A percentile compares a stretch with the other conserved stretches of the same genome.
Evolutionary conservation across 2,113 vertebrate species (phyloP).

Genomic region (Opisthocomus hoazin): DNA sequence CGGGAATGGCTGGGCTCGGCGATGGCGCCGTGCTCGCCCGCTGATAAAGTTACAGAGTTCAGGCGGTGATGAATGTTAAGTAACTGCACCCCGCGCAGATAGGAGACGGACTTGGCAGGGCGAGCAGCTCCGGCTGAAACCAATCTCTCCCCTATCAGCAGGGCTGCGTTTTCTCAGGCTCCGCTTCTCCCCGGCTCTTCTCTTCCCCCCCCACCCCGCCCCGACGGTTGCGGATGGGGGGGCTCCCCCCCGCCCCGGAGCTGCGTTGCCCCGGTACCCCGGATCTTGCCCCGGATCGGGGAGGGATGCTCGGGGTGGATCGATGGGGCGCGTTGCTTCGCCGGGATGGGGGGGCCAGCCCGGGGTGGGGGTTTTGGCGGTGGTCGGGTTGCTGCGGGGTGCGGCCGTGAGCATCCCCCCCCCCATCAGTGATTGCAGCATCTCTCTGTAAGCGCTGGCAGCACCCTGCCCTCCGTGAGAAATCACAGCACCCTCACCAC

Average conservation of each 20-base stretch:
- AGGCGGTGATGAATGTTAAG: conserved; percentile 94
- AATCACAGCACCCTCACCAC: not conserved
- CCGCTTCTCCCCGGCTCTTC: not conserved
- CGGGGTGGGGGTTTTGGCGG: not conserved
- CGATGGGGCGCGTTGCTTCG: rapidly evolving
- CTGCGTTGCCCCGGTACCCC: too few relatives aligned
- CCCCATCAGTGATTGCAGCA: not conserved
- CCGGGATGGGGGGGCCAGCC: not conserved
- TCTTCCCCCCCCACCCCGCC: too few relatives aligned
- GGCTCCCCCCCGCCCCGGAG: not conserved
- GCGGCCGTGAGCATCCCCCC: not conserved
- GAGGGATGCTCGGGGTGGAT: not conserved
- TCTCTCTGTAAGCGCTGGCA: too few relatives aligned
- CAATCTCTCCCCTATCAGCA: conserved; percentile 74
- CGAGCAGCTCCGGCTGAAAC: conserved; percentile 70
- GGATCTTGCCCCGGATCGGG: too few relatives aligned
- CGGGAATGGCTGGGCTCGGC: conserved; percentile 84
- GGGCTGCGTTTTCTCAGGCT: conserved; percentile 73
- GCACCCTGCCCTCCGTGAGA: rapidly evolving
- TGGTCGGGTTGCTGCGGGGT: not conserved
- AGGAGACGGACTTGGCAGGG: conserved; percentile 86
- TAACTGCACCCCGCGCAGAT: conserved; percentile 86
- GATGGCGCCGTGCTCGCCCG: conserved; percentile 88
- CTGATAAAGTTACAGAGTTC: conserved; percentile 98
- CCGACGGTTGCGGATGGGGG: not conserved